Conservation (phyloP, 2,113 vertebrate genomes). For the Leucoraja erinaceus region DNA sequence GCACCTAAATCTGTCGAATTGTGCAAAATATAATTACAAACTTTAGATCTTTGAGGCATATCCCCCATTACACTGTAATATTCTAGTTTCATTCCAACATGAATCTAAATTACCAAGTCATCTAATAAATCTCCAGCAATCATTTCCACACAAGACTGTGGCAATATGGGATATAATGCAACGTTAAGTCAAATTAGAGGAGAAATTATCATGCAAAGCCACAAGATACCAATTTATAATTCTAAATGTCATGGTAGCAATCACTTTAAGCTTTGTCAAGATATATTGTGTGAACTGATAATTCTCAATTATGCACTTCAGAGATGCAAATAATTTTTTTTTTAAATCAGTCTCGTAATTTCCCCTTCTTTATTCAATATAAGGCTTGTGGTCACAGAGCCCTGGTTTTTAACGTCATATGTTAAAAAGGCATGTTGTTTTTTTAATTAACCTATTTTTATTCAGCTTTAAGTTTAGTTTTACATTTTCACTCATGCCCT, state of each 20-base stretch:
- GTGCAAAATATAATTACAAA: background rate
- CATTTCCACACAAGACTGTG: background rate
- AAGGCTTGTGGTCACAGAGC: background rate
- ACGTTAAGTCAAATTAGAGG: background rate
- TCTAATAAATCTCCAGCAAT: conserved; percentile 1
- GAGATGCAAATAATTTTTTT: background rate
- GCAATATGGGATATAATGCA: background rate
- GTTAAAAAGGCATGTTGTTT: too few species aligned
- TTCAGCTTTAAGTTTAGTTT: background rate
- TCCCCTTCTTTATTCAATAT: background rate
- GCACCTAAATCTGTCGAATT: background rate
- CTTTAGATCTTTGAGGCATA: background rate
- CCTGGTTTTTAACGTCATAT: background rate
- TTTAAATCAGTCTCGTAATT: background rate
- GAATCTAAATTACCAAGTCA: background rate
- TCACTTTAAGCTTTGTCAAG: background rate
- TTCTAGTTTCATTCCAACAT: background rate
- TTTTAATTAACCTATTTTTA: background rate
- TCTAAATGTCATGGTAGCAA: background rate
- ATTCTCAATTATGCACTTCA: background rate
- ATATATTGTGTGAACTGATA: background rate
- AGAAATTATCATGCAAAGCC: background rate
- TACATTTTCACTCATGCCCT: background rate
- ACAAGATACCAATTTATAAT: background rate
- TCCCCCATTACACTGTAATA: background rate